Evolutionary conservation across 2,113 vertebrate genomes (phyloP), one percentile per base, ranked within the genome.

Genomic region (Bucco capensis): DNA sequence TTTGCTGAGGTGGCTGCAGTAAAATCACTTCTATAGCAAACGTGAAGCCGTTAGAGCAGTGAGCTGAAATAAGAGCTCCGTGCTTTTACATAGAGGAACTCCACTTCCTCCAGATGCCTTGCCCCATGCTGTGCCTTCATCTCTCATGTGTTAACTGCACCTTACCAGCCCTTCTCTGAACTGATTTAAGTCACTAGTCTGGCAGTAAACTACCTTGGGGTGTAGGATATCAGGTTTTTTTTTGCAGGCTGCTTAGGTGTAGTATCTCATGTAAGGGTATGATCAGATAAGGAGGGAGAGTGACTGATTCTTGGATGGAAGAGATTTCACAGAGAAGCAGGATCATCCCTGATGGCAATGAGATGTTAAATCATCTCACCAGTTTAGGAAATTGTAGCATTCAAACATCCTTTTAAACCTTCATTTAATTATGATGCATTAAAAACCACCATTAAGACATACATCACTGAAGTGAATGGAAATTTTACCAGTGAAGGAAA

Each of bases 71-170:
- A 75, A 50, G 57, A 80, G 16, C 9, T 76, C 12, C 5, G 27
- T 7, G 0, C 30, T 14, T 72, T 30, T 28, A 10, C 13, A 10
- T 0, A 37, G 15, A 5, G 13, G 8, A 79, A 44, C 4, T 35
- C 23, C 30, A 16, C 19, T 53, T 50, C 31, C 28, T 40, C 31
- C 9, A 57, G 13, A 33, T 74, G 25, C 16, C n/a, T 74, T 86
- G 58, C 60, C 31, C 42, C 31, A 30, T 33, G 31, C 40, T 83
- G 28, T 66, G 44, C 44, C 14, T 67, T 83, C 37, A 33, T 70
- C 42, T 84, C 14, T 15, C 5, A 4, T 54, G 21, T 1, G 4
- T 42, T 88, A 54, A 35, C 44, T 71, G 23, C 30, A 67, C 9
- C 21, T 60, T 0, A 0, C 47, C 40, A 56, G 12, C 30, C 60